Evolutionary conservation across 37 sponge, comb jelly and placozoan species (phyloP), one percentile per base, ranked within the genome.

Genomic region (Ianthella basta): DNA sequence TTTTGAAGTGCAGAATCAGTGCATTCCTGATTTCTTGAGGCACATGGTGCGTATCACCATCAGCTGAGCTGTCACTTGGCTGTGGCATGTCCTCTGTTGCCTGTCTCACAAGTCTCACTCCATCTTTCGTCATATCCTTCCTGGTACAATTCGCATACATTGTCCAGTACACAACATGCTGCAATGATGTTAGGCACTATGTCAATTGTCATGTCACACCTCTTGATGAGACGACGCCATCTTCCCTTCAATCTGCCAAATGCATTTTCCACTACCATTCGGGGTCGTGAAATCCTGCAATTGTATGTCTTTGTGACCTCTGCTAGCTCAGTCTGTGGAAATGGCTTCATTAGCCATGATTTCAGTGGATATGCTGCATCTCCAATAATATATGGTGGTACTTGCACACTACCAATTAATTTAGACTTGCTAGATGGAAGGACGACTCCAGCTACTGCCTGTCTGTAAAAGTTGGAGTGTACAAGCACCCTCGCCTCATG

Each of bases 271-370:
- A 79, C 80, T 6, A 79, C 80, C 27, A 79, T 79, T 4, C 80
- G 80, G 4, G 25, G 27, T 21, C 80, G 54, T 38, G 56, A 79
- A 20, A 79, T 21, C 10, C 56, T 40, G 56, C 40, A 79, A 29
- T 79, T 79, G 27, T 54, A 79, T 34, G 80, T 54, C 30, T 53
- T 79, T 33, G 19, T 4, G 13, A 5, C 25, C 4, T 25, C n/a
- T 61, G 63, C 4, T 12, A 61, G 63, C 38, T 29, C 74, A 16
- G 36, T 35, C 6, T 72, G 74, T 37, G n/a, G 35, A 10, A 37
- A 72, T 35, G 74, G 74, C 37, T 80, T 80, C 81, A 80, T 80
- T 55, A 80, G 15, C 81, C 81, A 55, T 57, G 74, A 33, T 29
- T 35, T 27, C 63, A 82, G 21, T 4, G 83, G 83, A 34, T 82